Evolutionary conservation across 2,113 vertebrate species (phyloP).

Genomic region (Tringa solitaria): DNA sequence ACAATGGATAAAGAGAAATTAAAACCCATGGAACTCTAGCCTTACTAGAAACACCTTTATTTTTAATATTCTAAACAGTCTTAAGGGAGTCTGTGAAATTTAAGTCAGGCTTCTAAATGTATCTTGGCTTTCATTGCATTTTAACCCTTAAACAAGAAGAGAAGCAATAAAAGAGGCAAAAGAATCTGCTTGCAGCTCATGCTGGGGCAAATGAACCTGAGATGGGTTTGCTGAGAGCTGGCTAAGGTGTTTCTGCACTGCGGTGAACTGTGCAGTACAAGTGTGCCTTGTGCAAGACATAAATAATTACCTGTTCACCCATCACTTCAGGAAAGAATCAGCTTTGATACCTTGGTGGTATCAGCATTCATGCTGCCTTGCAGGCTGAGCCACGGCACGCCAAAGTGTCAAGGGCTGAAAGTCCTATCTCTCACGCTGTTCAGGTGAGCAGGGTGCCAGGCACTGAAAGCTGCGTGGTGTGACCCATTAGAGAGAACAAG

Average conservation of each 20-base stretch:
- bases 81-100: not conserved
- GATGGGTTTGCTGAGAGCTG: not conserved
- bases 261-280: not conserved
- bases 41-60: not conserved
- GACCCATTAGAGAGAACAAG: not conserved
- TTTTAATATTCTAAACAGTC: not conserved
- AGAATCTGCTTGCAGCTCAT: not conserved
- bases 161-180: not conserved
- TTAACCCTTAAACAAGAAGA: not conserved
- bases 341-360: rapidly evolving
- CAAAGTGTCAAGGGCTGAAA: not conserved
- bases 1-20: not conserved
- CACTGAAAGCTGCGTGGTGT: rapidly evolving
- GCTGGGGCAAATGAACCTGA: not conserved
- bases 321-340: not conserved
- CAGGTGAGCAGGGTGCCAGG: not conserved
- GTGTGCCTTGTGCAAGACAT: not conserved
- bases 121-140: not conserved
- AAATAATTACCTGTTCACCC: not conserved
- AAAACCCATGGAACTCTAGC: not conserved
- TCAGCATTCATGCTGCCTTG: not conserved
- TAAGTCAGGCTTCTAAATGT: not conserved
- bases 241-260: not conserved
- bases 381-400: rapidly evolving
- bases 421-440: rapidly evolving